Percentiles rank a stretch among this genome's conserved stretches.
Conservation (phyloP, 2,113 vertebrate species). For the Bombycilla garrulus region DNA sequence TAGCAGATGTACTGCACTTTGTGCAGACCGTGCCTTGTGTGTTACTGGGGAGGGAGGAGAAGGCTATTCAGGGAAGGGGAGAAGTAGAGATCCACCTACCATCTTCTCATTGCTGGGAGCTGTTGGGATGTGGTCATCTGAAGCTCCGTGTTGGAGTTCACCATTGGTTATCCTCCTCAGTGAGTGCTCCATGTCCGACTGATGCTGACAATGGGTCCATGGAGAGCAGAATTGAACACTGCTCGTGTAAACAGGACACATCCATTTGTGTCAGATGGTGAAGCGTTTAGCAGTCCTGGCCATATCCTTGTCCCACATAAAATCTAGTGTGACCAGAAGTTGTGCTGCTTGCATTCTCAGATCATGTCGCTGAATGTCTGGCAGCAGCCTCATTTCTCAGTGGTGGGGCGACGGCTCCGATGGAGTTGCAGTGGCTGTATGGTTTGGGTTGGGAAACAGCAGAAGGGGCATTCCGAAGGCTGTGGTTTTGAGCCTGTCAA, state of each 20-base stretch:
- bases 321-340: neutral
- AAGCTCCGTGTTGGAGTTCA: neutral
- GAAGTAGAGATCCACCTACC: neutral
- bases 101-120: neutral
- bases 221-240: neutral
- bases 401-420: accelerated
- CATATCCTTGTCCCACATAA: neutral
- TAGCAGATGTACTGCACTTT: neutral
- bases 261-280: neutral
- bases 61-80: neutral
- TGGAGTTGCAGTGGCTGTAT: accelerated
- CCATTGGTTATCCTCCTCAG: neutral
- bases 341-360: neutral
- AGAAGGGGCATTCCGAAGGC: neutral
- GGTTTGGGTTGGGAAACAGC: neutral
- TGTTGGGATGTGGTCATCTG: neutral
- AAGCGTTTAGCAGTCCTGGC: neutral
- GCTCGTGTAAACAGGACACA: neutral
- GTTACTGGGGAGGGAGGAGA: neutral
- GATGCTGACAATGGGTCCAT: neutral
- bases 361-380: neutral
- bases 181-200: accelerated
- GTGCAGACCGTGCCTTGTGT: neutral
- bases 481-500: neutral
- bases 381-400: neutral